Evolutionary conservation across 2,797 vertebrate species (phyloP).

Genomic region (Chiroxiphia lanceolata): DNA sequence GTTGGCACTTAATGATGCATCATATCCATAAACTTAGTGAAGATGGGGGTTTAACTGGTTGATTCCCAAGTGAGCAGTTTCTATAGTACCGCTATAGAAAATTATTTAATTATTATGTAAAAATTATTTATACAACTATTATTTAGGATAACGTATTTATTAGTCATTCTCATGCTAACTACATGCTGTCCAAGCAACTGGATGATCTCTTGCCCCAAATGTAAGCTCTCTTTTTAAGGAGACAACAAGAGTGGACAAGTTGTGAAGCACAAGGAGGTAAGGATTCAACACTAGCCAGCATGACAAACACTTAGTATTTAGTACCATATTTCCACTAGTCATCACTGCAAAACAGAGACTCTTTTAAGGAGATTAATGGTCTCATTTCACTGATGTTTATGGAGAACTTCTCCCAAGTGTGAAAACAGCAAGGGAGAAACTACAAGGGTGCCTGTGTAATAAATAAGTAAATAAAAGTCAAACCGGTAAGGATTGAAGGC

Average conservation of each 20-base stretch:
- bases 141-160: not conserved
- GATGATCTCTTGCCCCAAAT: not conserved
- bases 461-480: not conserved
- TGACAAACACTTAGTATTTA: not conserved
- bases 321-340: not conserved
- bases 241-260: not conserved
- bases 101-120: not conserved
- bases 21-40: not conserved
- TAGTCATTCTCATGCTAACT: not conserved
- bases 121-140: not conserved
- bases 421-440: not conserved
- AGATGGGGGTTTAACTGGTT: not conserved
- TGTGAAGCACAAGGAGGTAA: not conserved
- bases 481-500: not conserved
- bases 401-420: not conserved
- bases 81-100: not conserved
- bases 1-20: not conserved
- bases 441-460: not conserved
- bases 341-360: not conserved
- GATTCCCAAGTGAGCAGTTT: not conserved
- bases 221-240: not conserved
- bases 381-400: not conserved
- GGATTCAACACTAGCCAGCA: not conserved
- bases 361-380: not conserved
- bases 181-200: not conserved